Conservation (phyloP, 1,140 invertebrate species). For the Drosophila melanica region DNA sequence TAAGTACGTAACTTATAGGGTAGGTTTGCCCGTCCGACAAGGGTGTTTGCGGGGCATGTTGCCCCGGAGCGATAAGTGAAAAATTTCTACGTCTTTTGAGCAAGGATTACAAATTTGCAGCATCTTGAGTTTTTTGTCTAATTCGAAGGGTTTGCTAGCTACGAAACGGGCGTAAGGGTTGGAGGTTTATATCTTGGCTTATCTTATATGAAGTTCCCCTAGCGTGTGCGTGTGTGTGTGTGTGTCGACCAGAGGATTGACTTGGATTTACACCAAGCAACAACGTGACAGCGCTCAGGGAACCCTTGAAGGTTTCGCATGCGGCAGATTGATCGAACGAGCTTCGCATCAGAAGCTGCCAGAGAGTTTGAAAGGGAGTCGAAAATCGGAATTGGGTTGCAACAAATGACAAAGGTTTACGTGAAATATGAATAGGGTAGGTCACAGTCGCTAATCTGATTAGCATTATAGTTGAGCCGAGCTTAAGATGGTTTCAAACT, state of each 20-base stretch:
- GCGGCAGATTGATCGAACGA: conserved; percentile 47
- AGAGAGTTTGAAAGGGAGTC: not conserved
- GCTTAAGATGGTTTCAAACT: conserved; percentile 1
- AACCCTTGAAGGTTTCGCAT: conserved; percentile 43
- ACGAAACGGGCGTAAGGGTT: conserved; percentile 11
- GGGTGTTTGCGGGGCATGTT: conserved; percentile 28
- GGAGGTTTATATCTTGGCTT: conserved; percentile 26
- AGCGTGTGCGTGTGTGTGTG: conserved; percentile 24
- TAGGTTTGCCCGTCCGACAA: conserved; percentile 21
- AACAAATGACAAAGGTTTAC: conserved; percentile 70
- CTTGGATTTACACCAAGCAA: conserved; percentile 71
- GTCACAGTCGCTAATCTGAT: conserved; percentile 75
- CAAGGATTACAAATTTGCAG: conserved; percentile 80
- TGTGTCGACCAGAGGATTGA: conserved; percentile 65
- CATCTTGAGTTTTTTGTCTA: conserved; percentile 78
- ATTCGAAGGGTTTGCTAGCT: conserved; percentile 54
- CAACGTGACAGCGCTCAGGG: conserved; percentile 49
- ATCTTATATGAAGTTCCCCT: conserved; percentile 32
- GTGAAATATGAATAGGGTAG: conserved; percentile 79
- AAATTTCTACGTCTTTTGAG: conserved; percentile 66
- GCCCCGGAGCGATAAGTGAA: conserved; percentile 71
- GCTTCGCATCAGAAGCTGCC: conserved; percentile 40
- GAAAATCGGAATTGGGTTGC: conserved; percentile 53
- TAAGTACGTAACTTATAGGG: conserved; percentile 61
- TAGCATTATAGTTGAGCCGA: conserved; percentile 43